phyloP scores from a whole-genome alignment of 2,113 vertebrate species.

The Misgurnus mizolepis region DNA sequence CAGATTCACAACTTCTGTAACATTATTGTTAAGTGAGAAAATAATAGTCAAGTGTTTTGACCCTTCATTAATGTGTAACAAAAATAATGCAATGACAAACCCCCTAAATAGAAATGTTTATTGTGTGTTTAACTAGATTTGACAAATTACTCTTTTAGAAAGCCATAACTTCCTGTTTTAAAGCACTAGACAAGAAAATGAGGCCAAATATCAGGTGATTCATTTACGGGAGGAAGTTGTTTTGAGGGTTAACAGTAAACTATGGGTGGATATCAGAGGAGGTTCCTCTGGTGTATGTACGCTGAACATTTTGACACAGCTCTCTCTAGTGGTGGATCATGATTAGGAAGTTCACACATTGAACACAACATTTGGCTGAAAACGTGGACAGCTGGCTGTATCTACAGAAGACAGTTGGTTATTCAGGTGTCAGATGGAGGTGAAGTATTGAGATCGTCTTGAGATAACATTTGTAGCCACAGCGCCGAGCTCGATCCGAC shows the following conservation, averaged over 20 bases:
- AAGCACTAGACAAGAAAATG: neutral
- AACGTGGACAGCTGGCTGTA: slow-evolving; percentile 26
- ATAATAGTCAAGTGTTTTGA: too few species aligned
- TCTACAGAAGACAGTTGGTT: slow-evolving; percentile 29
- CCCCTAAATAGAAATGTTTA: too few species aligned
- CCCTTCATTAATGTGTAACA: too few species aligned
- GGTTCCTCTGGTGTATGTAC: neutral
- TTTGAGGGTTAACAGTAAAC: neutral
- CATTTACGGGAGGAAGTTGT: neutral
- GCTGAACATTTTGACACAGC: neutral
- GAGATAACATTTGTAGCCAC: slow-evolving; percentile 14
- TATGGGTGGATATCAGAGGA: neutral
- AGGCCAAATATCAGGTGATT: neutral
- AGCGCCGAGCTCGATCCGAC: slow-evolving; percentile 1
- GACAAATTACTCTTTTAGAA: neutral
- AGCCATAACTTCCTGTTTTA: neutral
- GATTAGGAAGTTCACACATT: neutral
- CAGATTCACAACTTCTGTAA: too few species aligned
- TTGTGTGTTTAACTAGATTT: neutral
- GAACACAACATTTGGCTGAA: slow-evolving; percentile 19
- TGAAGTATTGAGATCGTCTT: slow-evolving; percentile 23
- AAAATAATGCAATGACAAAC: too few species aligned
- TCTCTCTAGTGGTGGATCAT: neutral
- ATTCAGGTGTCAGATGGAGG: slow-evolving; percentile 12
- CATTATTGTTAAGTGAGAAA: too few species aligned